Evolutionary conservation across 2,888 invertebrate genomes (phyloP).

Genomic region (Dendrolimus pini): DNA sequence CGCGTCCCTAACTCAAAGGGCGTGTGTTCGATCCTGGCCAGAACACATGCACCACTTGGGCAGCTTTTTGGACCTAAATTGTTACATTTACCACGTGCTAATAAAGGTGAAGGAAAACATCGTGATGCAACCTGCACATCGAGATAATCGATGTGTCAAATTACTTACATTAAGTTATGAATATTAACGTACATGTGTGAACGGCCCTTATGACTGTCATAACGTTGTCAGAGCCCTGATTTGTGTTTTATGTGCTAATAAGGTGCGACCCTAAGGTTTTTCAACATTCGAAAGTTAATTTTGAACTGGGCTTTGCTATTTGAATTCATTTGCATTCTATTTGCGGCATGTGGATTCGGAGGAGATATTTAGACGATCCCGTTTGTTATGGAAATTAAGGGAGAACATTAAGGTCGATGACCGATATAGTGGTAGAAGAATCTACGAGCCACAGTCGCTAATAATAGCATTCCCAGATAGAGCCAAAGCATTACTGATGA

Average conservation of each 20-base stretch:
- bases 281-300: conserved; percentile 41
- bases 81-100: too few relatives aligned
- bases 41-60: too few relatives aligned
- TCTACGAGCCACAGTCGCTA: too few relatives aligned
- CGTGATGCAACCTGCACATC: too few relatives aligned
- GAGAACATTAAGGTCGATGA: background rate
- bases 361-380: background rate
- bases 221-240: conserved; percentile 18
- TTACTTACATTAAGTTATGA: background rate
- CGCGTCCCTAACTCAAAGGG: too few relatives aligned
- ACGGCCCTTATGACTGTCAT: conserved; percentile 19
- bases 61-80: too few relatives aligned
- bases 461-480: too few relatives aligned
- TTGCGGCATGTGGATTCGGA: background rate
- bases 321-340: background rate
- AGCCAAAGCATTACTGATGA: too few relatives aligned
- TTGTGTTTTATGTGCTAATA: conserved; percentile 39
- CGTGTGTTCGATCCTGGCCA: too few relatives aligned
- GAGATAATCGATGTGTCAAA: too few relatives aligned
- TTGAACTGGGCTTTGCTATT: conserved; percentile 11
- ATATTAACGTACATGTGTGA: background rate
- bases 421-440: background rate
- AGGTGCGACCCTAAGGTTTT: conserved; percentile 34
- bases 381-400: background rate
- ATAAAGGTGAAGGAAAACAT: too few relatives aligned